Percentiles rank a stretch among this genome's conserved stretches.
Evolutionary conservation across 2,888 invertebrate species (phyloP).

Genomic region (Leptinotarsa haldemani): DNA sequence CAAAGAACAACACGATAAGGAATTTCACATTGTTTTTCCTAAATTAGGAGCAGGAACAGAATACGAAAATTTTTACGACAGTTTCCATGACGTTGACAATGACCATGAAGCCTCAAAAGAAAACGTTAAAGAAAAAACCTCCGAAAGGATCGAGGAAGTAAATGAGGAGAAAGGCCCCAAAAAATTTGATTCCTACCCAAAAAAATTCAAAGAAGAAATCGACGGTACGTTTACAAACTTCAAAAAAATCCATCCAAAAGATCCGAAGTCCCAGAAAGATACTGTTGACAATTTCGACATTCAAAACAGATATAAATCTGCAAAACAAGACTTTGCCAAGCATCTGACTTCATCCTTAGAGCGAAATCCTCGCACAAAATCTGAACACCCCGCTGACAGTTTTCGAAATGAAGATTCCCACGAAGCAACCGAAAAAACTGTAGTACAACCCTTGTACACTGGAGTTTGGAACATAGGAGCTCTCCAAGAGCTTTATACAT

Average conservation of each 20-base stretch:
- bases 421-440: slow-evolving; percentile 42
- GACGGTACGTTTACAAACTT: neutral
- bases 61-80: slow-evolving; percentile 39
- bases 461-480: slow-evolving; percentile 54
- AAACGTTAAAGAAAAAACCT: slow-evolving; percentile 24
- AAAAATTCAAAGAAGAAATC: slow-evolving; percentile 15
- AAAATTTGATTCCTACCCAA: slow-evolving; percentile 15
- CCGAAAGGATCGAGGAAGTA: neutral
- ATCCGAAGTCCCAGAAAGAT: slow-evolving; percentile 17
- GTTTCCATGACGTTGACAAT: slow-evolving; percentile 7
- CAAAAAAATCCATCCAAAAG: neutral
- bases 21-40: slow-evolving; percentile 41
- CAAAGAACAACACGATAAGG: slow-evolving; percentile 36
- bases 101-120: slow-evolving; percentile 26
- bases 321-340: slow-evolving; percentile 30
- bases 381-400: slow-evolving; percentile 25
- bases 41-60: slow-evolving; percentile 41
- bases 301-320: slow-evolving; percentile 28
- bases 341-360: slow-evolving; percentile 17
- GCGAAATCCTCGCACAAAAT: slow-evolving; percentile 30
- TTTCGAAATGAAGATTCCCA: slow-evolving; percentile 40
- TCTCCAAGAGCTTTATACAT: slow-evolving; percentile 56
- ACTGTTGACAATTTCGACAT: slow-evolving; percentile 27
- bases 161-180: neutral
- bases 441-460: slow-evolving; percentile 52